A percentile compares a stretch with the other conserved stretches of the same genome.
Evolutionary conservation across 1,140 invertebrate species (phyloP).

Genomic region (Hypsibius dujardini): DNA sequence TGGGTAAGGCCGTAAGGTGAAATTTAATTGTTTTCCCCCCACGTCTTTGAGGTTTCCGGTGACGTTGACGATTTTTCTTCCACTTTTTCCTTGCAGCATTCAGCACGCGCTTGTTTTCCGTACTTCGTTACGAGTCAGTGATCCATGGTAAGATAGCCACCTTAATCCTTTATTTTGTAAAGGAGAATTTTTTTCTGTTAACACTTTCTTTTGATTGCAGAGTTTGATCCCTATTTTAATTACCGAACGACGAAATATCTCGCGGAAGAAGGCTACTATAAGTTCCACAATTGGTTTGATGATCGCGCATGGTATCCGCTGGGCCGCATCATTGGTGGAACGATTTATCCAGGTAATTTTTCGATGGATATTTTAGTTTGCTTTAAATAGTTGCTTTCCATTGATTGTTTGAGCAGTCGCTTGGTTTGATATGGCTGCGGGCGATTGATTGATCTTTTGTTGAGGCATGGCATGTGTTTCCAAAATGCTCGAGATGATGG

Average conservation of each 20-base stretch:
- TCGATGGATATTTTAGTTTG: background rate
- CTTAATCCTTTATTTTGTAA: background rate
- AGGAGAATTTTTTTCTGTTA: background rate
- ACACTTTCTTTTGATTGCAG: conserved; percentile 4
- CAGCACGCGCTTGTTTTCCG: conserved; percentile 79
- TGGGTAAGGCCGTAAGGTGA: conserved; percentile 52
- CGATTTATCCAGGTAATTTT: conserved; percentile 70
- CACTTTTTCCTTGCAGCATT: conserved; percentile 55
- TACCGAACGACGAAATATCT: conserved; percentile 87
- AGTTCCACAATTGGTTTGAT: conserved; percentile 98
- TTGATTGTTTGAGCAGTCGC: too few species aligned
- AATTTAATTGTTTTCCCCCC: conserved; percentile 26
- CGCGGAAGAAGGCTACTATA: conserved; percentile 88
- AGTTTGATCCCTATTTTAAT: conserved; percentile 98
- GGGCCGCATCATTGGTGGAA: conserved; percentile 87
- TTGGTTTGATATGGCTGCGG: too few species aligned
- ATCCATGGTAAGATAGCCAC: conserved; percentile 49
- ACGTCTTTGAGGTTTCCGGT: conserved; percentile 1
- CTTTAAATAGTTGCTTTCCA: too few species aligned
- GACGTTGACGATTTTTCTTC: conserved; percentile 20
- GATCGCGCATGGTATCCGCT: conserved; percentile 94
- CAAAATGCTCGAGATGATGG: too few species aligned
- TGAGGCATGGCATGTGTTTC: too few species aligned
- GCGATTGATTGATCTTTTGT: too few species aligned
- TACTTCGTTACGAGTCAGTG: conserved; percentile 88